Evolutionary conservation across 1,140 invertebrate species (phyloP), one percentile per base, ranked within the genome.

Genomic region (Pogonomyrmex barbatus): DNA sequence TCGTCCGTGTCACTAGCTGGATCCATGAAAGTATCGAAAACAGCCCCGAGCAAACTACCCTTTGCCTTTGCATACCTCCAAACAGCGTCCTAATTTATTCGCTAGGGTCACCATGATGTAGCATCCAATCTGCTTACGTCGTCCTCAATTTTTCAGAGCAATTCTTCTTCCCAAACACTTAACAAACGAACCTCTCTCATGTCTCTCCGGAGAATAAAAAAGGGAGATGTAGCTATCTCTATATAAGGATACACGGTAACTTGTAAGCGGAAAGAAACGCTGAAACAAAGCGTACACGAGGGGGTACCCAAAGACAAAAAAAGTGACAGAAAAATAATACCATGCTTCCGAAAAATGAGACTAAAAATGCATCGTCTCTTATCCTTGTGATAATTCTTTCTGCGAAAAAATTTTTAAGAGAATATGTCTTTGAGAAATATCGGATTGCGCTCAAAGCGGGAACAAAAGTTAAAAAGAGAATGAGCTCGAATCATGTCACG

Each of bases 11-110:
- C 68, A 14, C 42, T 6, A 60, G 42, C 33, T 9, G 4, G 17
- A 60, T 24, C 47, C 17, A 4, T 4, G 12, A 36, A 76, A 30
- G 14, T 45, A 8, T 50, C 8, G 67, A 58, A 5, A 6, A 36
- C 12, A 5, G 8, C 5, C 39, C 62, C 1, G n/a, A 24, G 39
- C 47, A 8, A 70, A 56, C 36, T 81, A 33, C 14, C 39, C 24
- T 24, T 6, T 24, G 24, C 33, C 60, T 79, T 6, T 24, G 24
- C 33, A 45, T 79, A 47, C 36, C 50, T 42, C 12, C 47, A 12
- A 83, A 47, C 68, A 50, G 24, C 14, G 68, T 24, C 33, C 68
- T 60, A 83, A 83, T 73, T 75, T 83, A 75, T 83, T 60, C 17
- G 12, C 47, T 10, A 39, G n/a, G 30, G 4, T 62, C 65, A 71